Conservation (phyloP, 2,888 invertebrate species). For the Nematopogon swammerdamellus region DNA sequence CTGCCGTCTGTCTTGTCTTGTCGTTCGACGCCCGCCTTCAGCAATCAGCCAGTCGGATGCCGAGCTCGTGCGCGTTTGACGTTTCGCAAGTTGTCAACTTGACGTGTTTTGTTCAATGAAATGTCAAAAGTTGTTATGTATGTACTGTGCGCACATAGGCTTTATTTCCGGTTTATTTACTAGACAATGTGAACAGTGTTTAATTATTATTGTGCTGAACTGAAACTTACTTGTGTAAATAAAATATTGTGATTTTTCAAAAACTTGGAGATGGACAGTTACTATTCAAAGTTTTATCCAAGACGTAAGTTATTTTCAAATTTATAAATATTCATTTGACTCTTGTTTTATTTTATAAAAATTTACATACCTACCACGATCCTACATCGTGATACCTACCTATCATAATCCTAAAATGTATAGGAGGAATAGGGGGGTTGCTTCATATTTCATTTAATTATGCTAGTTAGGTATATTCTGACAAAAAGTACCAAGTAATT, state of each 20-base stretch:
- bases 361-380: no score
- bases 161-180: background rate
- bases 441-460: no score
- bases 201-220: no score
- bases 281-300: slow-evolving; percentile 53
- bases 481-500: no score
- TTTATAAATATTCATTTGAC: no score
- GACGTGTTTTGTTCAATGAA: slow-evolving; percentile 56
- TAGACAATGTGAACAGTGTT: background rate
- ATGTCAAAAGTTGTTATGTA: slow-evolving; percentile 48
- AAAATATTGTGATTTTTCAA: slow-evolving; percentile 16
- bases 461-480: no score
- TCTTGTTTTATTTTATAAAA: no score
- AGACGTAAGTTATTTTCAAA: slow-evolving; percentile 50
- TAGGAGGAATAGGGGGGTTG: no score
- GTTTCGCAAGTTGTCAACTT: slow-evolving; percentile 27
- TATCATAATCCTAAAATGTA: no score
- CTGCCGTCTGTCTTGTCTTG: slow-evolving; percentile 20
- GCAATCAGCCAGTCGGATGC: background rate
- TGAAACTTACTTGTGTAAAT: slow-evolving; percentile 34
- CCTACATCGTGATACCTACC: no score
- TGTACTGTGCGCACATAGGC: background rate
- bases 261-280: slow-evolving; percentile 58
- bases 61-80: background rate
- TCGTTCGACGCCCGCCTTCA: slow-evolving; percentile 23